Base-by-base conservation (phyloP, 2,797 vertebrate species). In the Oreochromis grahami region DNA sequence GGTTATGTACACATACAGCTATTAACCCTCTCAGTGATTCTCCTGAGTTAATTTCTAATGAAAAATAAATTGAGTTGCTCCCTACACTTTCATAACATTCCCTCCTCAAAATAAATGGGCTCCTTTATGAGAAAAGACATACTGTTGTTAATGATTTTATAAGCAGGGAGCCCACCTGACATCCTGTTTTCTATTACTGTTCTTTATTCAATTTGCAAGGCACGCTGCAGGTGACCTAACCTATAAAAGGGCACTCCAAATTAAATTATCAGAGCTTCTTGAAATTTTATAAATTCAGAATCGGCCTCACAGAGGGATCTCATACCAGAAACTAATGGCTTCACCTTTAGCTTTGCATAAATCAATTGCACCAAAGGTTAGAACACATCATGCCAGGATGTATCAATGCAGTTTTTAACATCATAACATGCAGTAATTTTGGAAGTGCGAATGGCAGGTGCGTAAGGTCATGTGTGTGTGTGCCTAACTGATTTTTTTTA, bases 191-290 rank as follows among this genome's bases (percentile, higher is more conserved):
- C 89, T 96, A 93, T 96, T 97, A 96, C 92, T 93, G 96, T 96
- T 94, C 96, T 95, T 97, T 96, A 97, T 97, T 97, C 93, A 96
- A 97, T 98, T 98, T 97, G 94, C 92, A 87, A 92, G 93, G 95
- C 92, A 92, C 96, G 91, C 94, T 91, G 94, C 93, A 94, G 94
- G 95, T 97, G 97, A 97, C 97, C 97, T 97, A 96, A 97, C 96
- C 96, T 97, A 96, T 97, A 95, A 97, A 94, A 97, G 97, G 97
- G 97, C 97, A 97, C 92, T 90, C 89, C 93, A 95, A 97, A 97
- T 96, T 93, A 94, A 97, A 97, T 98, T 98, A 97, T 93, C 91
- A 91, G 94, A 95, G 94, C 93, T 95, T 86, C 94, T 95, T 96
- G 90, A 94, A 97, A 97, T 97, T 96, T 96, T 94, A 97, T 95